Conservation (phyloP, 2,888 invertebrate species). For the Heliconius charithonia region DNA sequence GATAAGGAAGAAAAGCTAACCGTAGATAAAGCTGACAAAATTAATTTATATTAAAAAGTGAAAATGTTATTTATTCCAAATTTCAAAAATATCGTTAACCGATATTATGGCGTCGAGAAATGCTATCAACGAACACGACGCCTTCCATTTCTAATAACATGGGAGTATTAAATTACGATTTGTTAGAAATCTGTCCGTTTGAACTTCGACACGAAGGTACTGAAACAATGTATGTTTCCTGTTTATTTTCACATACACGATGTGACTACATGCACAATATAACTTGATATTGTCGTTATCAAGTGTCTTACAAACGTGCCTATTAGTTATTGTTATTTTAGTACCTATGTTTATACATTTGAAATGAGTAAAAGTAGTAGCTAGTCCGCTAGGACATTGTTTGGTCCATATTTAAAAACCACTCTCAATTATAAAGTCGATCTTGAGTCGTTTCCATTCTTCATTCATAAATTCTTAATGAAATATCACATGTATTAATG, state of each 20-base stretch:
- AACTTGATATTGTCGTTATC: slow-evolving; percentile 34
- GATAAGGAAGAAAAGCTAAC: too few relatives aligned
- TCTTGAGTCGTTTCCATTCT: too few relatives aligned
- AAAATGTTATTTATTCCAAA: neutral
- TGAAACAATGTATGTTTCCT: slow-evolving; percentile 61
- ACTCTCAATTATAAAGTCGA: too few relatives aligned
- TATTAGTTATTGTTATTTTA: slow-evolving; percentile 1
- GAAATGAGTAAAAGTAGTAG: neutral
- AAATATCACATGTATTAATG: too few relatives aligned
- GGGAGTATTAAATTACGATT: slow-evolving; percentile 56
- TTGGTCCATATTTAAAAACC: neutral
- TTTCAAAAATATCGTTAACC: slow-evolving; percentile 1
- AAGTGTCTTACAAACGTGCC: slow-evolving; percentile 10
- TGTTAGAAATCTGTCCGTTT: slow-evolving; percentile 45
- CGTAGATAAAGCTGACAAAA: too few relatives aligned
- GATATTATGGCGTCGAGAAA: slow-evolving; percentile 43
- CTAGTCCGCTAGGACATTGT: neutral
- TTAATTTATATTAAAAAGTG: too few relatives aligned
- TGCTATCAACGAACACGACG: slow-evolving; percentile 45
- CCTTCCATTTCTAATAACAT: slow-evolving; percentile 50
- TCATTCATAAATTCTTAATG: too few relatives aligned
- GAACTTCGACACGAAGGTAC: slow-evolving; percentile 37
- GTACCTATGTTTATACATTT: neutral
- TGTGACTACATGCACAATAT: slow-evolving; percentile 22
- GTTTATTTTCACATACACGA: slow-evolving; percentile 56